Conservation (phyloP, 2,113 vertebrate species). For the Dasyornis broadbenti region DNA sequence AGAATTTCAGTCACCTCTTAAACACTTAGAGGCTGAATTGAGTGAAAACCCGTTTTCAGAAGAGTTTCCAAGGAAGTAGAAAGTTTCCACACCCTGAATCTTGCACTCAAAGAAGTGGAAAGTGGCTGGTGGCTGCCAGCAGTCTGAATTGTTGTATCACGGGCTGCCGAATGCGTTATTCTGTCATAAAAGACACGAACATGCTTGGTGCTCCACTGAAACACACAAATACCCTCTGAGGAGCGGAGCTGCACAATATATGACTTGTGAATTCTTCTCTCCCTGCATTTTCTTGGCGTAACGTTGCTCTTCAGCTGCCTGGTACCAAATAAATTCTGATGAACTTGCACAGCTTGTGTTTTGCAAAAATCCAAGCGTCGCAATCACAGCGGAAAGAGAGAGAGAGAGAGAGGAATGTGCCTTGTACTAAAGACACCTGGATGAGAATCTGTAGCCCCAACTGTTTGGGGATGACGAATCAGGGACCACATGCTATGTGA, state of each 20-base stretch:
- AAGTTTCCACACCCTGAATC: slow-evolving; percentile 79
- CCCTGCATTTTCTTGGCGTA: background rate
- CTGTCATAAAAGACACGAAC: slow-evolving; percentile 61
- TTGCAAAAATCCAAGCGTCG: background rate
- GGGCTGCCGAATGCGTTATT: slow-evolving; percentile 61
- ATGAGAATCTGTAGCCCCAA: background rate
- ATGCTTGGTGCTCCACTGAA: slow-evolving; percentile 63
- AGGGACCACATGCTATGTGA: background rate
- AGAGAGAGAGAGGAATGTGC: background rate
- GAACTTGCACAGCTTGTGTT: background rate
- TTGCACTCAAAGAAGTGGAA: slow-evolving; percentile 75
- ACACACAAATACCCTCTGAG: slow-evolving; percentile 37
- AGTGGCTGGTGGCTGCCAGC: slow-evolving; percentile 66
- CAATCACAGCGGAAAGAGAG: background rate
- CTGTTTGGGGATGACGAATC: background rate
- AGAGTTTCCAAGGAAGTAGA: slow-evolving; percentile 83
- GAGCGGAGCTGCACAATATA: slow-evolving; percentile 2
- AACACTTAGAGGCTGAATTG: slow-evolving; percentile 77
- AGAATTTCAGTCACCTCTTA: slow-evolving; percentile 82
- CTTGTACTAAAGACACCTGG: background rate
- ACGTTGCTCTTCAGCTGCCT: background rate
- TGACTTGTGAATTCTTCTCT: background rate
- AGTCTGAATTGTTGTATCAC: slow-evolving; percentile 65
- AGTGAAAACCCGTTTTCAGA: slow-evolving; percentile 81
- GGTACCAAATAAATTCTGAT: background rate